phyloP scores from a whole-genome alignment of 2,113 vertebrate genomes.

The Daubentonia madagascariensis region DNA sequence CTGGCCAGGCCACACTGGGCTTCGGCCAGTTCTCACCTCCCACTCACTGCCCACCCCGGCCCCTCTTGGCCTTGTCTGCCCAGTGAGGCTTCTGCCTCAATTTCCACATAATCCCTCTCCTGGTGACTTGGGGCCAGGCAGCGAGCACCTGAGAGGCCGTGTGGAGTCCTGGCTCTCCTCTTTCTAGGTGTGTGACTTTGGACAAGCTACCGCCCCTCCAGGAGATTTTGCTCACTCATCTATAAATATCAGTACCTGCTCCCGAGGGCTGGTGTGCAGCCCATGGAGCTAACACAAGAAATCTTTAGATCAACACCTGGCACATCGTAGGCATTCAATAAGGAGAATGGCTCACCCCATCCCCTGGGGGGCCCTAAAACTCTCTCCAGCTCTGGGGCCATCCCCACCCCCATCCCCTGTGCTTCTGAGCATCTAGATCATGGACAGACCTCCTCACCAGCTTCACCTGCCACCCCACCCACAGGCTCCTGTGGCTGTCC shows the following conservation, averaged over 20 bases:
- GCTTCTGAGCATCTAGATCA: neutral
- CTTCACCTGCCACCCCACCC: too few species aligned
- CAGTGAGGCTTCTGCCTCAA: neutral
- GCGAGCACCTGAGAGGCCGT: rapidly evolving
- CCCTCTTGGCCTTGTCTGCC: neutral
- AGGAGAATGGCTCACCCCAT: neutral
- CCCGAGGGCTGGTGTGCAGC: rapidly evolving
- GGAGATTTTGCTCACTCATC: neutral
- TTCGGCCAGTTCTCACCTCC: neutral
- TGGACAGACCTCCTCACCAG: neutral
- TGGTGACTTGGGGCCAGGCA: neutral
- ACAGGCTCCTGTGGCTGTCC: neutral
- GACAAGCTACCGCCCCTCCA: too few species aligned
- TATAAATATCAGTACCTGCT: neutral
- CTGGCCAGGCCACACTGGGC: rapidly evolving
- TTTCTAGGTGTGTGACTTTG: neutral
- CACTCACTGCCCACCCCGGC: neutral
- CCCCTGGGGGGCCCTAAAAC: neutral
- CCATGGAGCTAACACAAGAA: neutral
- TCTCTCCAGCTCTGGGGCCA: neutral
- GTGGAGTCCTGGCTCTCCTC: too few species aligned
- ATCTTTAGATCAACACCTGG: neutral
- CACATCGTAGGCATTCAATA: rapidly evolving
- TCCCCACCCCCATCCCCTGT: neutral
- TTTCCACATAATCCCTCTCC: neutral